These are phyloP conservation scores for Neoseiulus cucumeris DNA, from an alignment of 1,140 invertebrate genomes.

Conservation along the genomic window DNA sequence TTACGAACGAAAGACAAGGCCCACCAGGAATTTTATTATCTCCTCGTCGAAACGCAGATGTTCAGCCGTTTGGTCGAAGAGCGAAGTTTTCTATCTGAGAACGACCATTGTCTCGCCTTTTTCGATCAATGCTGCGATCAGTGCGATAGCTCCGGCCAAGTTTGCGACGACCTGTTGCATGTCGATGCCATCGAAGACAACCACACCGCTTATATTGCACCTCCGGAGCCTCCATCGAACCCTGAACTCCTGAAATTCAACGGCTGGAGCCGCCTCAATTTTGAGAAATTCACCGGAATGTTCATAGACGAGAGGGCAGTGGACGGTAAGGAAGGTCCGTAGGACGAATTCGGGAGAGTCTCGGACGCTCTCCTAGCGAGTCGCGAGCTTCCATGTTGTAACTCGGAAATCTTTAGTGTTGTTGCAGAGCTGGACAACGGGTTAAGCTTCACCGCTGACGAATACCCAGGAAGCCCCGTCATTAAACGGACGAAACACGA, in stretches of 20 bases:
- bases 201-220: conserved; percentile 78
- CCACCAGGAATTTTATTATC: conserved; percentile 70
- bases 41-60: conserved; percentile 83
- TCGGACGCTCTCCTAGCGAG: too few relatives aligned
- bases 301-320: not conserved
- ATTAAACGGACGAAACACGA: conserved; percentile 10
- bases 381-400: too few relatives aligned
- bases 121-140: conserved; percentile 92
- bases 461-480: conserved; percentile 2
- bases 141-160: conserved; percentile 29
- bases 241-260: conserved; percentile 11
- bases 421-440: not conserved
- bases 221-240: conserved; percentile 49
- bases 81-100: conserved; percentile 89
- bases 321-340: not conserved
- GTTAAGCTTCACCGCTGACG: not conserved
- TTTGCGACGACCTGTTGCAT: conserved; percentile 35
- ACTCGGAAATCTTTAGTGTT: too few relatives aligned
- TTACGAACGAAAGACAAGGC: conserved; percentile 44
- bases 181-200: conserved; percentile 52
- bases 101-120: conserved; percentile 75
- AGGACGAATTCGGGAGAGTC: too few relatives aligned
- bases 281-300: conserved; percentile 21
- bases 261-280: conserved; percentile 11
- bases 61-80: conserved; percentile 98